phyloP scores from a whole-genome alignment of 2,797 vertebrate species.

The Neosalanx taihuensis region DNA sequence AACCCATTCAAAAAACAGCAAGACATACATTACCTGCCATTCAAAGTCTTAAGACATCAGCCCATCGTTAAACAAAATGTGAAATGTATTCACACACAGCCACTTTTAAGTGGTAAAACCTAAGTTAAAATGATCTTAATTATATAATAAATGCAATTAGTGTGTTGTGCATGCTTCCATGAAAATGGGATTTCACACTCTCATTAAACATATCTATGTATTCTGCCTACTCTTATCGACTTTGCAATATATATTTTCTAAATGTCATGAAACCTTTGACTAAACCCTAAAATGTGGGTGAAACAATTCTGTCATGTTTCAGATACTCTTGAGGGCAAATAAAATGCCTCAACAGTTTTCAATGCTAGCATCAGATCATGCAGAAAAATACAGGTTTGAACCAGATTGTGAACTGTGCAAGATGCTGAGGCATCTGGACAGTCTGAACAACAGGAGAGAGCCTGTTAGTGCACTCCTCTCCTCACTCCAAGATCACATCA shows the following conservation, averaged over 20 bases:
- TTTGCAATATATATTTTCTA: background rate
- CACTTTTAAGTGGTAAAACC: background rate
- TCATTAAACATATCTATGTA: background rate
- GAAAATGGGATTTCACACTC: background rate
- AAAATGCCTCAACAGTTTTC: slow-evolving; percentile 41
- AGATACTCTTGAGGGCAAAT: slow-evolving; percentile 23
- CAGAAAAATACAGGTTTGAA: slow-evolving; percentile 66
- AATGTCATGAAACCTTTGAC: background rate
- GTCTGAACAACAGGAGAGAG: slow-evolving; percentile 1
- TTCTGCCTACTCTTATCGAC: background rate
- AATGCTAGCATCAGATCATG: slow-evolving; percentile 46
- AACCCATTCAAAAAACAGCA: slow-evolving; percentile 1
- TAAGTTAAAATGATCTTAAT: background rate
- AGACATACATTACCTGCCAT: background rate
- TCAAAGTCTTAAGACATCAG: background rate
- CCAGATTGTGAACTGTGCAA: slow-evolving; percentile 55
- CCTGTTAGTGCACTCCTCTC: background rate
- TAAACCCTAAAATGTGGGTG: background rate
- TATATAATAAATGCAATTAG: background rate
- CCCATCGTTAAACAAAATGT: background rate
- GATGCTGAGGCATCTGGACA: slow-evolving; percentile 38
- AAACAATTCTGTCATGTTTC: slow-evolving; percentile 18
- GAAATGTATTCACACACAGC: background rate
- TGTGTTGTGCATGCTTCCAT: background rate
- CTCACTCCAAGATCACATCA: background rate